Evolutionary conservation across 2,113 vertebrate species (phyloP).

Genomic region (Galemys pyrenaicus): DNA sequence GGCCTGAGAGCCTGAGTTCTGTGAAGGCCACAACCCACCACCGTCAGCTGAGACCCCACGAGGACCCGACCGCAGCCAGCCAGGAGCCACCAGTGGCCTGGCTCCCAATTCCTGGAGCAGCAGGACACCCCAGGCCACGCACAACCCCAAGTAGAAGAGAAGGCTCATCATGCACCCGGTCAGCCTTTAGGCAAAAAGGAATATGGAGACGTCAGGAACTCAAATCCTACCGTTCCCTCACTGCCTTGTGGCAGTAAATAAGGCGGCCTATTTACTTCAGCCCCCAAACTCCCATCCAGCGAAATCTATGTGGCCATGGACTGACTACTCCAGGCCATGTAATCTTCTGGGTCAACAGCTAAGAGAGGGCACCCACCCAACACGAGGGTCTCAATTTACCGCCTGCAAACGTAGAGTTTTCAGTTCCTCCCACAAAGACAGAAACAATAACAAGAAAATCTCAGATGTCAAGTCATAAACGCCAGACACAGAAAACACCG

Average conservation of each 20-base stretch:
- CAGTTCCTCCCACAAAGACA: neutral
- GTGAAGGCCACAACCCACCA: neutral
- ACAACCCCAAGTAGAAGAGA: neutral
- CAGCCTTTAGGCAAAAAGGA: neutral
- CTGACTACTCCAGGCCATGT: too few species aligned
- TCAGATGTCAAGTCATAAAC: neutral
- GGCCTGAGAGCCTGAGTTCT: too few species aligned
- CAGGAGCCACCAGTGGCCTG: rapidly evolving
- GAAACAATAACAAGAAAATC: neutral
- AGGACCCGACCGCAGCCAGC: neutral
- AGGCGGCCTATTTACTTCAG: neutral
- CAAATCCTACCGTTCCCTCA: neutral
- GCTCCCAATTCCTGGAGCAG: neutral
- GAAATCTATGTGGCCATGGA: neutral
- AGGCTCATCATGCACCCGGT: neutral
- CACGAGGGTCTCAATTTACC: neutral
- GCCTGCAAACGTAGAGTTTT: neutral
- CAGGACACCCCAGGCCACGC: too few species aligned
- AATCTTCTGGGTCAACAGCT: neutral
- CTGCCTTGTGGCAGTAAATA: neutral
- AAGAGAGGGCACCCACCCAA: neutral
- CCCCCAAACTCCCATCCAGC: neutral
- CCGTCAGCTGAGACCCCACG: neutral
- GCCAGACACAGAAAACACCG: neutral
- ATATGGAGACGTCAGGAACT: neutral